Evolutionary conservation across 2,797 vertebrate genomes (phyloP).

Genomic region (Semotilus atromaculatus): DNA sequence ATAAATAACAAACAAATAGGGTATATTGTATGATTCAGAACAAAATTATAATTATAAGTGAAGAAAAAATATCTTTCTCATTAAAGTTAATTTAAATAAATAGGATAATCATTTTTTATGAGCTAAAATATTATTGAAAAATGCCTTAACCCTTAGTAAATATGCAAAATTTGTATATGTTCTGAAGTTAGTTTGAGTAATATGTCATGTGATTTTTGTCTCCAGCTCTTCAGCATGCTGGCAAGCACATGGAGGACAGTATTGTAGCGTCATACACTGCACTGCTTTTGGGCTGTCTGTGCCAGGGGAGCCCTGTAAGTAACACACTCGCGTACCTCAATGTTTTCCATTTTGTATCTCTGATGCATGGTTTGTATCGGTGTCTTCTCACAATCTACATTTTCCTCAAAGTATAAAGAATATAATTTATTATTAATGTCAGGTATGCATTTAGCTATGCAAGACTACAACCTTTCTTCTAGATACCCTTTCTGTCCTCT

Average conservation of each 20-base stretch:
- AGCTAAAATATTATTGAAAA: background rate
- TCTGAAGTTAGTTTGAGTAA: background rate
- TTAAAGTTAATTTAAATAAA: background rate
- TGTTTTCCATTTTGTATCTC: background rate
- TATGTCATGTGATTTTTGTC: background rate
- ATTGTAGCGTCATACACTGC: slow-evolving; percentile 98
- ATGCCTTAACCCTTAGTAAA: background rate
- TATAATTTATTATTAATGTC: background rate
- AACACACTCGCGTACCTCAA: background rate
- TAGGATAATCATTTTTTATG: background rate
- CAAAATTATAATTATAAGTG: too few relatives aligned
- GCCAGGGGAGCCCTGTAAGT: slow-evolving; percentile 95
- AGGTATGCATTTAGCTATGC: slow-evolving; percentile 2
- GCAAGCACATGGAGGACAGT: slow-evolving; percentile 99
- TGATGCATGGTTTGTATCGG: background rate
- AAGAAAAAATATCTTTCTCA: background rate
- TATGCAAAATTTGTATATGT: background rate
- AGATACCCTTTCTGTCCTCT: background rate
- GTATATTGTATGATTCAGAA: too few relatives aligned
- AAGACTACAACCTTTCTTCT: background rate
- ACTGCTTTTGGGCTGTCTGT: slow-evolving; percentile 94
- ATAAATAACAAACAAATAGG: background rate
- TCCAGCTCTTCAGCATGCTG: slow-evolving; percentile 95
- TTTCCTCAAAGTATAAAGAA: background rate
- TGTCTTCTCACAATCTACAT: background rate